Evolutionary conservation across 2,113 vertebrate genomes (phyloP), one percentile per base, ranked within the genome.

Genomic region (Glareola pratincola): DNA sequence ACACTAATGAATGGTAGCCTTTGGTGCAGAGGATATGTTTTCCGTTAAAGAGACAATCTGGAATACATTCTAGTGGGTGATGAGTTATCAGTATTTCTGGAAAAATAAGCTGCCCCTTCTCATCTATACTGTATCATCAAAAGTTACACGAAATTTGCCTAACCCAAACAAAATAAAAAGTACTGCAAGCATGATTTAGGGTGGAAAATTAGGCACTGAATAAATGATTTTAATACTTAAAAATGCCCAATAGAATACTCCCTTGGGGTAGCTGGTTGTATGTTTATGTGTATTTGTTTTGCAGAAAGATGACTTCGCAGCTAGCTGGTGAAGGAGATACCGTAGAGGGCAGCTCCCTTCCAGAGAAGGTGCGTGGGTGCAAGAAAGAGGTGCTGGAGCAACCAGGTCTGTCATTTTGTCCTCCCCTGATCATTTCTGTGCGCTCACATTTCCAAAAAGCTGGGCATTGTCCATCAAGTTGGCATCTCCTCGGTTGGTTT

Each of bases 211-310:
- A 88, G 60, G 32, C 48, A 51, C 37, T 48, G 71, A 78, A 83
- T 29, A 80, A 79, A 73, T 83, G 4, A 86, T 74, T 94, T 95
- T 66, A n/a, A 26, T 90, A 67, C 85, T 96, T 90, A 32, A 91
- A 94, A 94, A 53, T 60, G 32, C 36, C 74, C 43, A 81, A 5
- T 17, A 73, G 59, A 92, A 66, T 60, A 20, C 23, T 72, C 23
- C 11, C 29, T 71, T 68, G 15, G 7, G 27, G 32, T 91, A 60
- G 60, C 43, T 92, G 53, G 62, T 34, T 48, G 11, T 63, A 21
- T 39, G 32, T 74, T 88, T 67, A 53, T 22, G 5, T 32, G 34
- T 41, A 50, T 48, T 86, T 79, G 50, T 37, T 90, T 93, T 86
- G 24, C 71, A 79, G 64, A 82, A 95, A 78, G 32, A 94, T 89